These are phyloP conservation scores for Bacillus rossius DNA, from an alignment of 1,140 invertebrate species.

Conservation along the genomic window DNA sequence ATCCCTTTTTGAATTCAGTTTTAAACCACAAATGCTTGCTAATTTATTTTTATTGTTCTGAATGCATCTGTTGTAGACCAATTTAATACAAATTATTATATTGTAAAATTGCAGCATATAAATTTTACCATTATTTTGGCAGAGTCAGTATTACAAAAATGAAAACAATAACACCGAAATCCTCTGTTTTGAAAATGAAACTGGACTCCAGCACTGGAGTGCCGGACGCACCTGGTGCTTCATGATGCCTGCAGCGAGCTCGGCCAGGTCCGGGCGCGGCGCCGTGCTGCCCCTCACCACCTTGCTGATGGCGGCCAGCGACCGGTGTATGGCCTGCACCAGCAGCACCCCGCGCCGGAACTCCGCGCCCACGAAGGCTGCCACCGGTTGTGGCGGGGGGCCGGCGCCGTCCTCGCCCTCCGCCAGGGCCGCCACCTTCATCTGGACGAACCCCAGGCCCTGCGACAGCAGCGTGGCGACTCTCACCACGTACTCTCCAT, in stretches of 20 bases:
- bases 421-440: not conserved
- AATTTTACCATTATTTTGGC: too few species aligned
- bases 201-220: too few species aligned
- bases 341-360: conserved; percentile 45
- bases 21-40: too few species aligned
- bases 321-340: conserved; percentile 48
- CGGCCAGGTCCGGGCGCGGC: conserved; percentile 46
- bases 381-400: conserved; percentile 37
- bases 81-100: too few species aligned
- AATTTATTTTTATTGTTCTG: too few species aligned
- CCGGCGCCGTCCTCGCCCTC: not conserved
- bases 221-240: conserved; percentile 52
- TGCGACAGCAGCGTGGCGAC: not conserved
- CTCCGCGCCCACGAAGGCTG: conserved; percentile 51
- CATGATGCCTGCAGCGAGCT: conserved; percentile 49
- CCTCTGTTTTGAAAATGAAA: too few species aligned
- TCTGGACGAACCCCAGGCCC: conserved; percentile 7
- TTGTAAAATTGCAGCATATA: too few species aligned
- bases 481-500: too few species aligned
- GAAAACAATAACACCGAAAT: too few species aligned
- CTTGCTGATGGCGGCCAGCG: conserved; percentile 55
- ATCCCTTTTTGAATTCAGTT: too few species aligned
- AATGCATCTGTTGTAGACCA: too few species aligned
- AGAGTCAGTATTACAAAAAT: too few species aligned
- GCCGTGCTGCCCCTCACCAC: conserved; percentile 52